Conservation (phyloP, 2,888 invertebrate species). For the Chymomyza amoena region DNA sequence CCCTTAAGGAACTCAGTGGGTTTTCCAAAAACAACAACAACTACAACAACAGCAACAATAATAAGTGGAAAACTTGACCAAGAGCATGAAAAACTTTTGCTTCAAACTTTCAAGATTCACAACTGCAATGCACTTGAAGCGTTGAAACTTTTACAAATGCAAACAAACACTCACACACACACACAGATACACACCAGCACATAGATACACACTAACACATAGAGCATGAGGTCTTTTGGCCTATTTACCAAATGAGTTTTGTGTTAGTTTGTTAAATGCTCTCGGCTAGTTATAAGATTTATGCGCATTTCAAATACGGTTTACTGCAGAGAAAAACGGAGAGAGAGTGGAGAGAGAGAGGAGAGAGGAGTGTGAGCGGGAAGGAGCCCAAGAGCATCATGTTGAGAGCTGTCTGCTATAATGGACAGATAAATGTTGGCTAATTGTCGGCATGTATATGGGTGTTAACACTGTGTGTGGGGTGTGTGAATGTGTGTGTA, state of each 20-base stretch:
- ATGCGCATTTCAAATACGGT: constrained; percentile 24
- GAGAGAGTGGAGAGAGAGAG: constrained; percentile 1
- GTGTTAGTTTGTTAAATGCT: constrained; percentile 67
- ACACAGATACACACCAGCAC: background rate
- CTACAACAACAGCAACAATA: constrained; percentile 19
- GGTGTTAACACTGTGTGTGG: background rate
- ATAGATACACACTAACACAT: background rate
- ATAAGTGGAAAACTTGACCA: constrained; percentile 5
- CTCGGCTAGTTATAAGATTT: constrained; percentile 47
- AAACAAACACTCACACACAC: background rate
- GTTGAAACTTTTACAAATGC: constrained; percentile 48
- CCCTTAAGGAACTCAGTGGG: constrained; percentile 26
- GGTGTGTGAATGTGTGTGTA: no score
- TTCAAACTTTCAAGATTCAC: constrained; percentile 66
- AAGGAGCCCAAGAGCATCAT: constrained; percentile 44
- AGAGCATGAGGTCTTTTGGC: constrained; percentile 37
- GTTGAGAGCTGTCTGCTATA: constrained; percentile 42
- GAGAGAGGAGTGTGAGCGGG: constrained; percentile 8
- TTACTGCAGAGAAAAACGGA: background rate
- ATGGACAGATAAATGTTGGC: constrained; percentile 72
- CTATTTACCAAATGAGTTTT: constrained; percentile 69
- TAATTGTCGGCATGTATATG: constrained; percentile 47
- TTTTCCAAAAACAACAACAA: background rate
- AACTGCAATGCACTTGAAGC: constrained; percentile 63
- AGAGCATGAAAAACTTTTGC: constrained; percentile 47